These are phyloP conservation scores for Darevskia nairensis DNA, from an alignment of 2,797 vertebrate genomes.

Conservation along the genomic window DNA sequence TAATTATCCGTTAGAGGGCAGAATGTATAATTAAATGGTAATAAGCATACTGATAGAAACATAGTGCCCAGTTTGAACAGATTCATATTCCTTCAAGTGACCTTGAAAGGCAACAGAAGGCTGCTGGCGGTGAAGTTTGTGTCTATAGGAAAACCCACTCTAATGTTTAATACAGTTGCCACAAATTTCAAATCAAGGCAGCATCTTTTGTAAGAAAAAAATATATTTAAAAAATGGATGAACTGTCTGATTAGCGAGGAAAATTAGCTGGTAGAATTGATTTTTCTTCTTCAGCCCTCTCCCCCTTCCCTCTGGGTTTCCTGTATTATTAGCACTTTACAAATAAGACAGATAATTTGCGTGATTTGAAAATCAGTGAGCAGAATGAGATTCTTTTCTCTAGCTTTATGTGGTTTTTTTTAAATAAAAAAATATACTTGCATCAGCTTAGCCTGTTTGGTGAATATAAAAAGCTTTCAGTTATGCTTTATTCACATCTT, in stretches of 20 bases:
- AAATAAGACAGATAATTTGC: constrained; percentile 60
- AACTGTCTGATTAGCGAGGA: constrained; percentile 69
- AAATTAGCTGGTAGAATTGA: constrained; percentile 71
- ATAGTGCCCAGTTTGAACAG: constrained; percentile 36
- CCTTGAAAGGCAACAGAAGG: constrained; percentile 37
- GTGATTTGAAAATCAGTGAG: constrained; percentile 55
- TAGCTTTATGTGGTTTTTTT: background rate
- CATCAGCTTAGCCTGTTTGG: background rate
- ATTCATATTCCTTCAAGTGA: constrained; percentile 36
- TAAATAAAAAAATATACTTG: background rate
- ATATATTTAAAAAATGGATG: constrained; percentile 50
- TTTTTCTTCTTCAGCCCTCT: constrained; percentile 46
- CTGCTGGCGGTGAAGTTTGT: constrained; percentile 29
- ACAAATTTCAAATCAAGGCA: constrained; percentile 69
- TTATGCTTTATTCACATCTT: constrained; percentile 23
- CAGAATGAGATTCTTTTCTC: constrained; percentile 7
- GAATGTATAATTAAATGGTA: constrained; percentile 51
- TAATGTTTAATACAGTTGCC: constrained; percentile 64
- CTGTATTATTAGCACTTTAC: constrained; percentile 44
- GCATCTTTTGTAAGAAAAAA: constrained; percentile 58
- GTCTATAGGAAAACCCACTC: constrained; percentile 58
- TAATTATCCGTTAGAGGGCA: constrained; percentile 47
- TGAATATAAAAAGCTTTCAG: background rate
- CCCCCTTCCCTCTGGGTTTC: constrained; percentile 41
- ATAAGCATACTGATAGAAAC: constrained; percentile 40